Evolutionary conservation across 2,797 vertebrate species (phyloP), one percentile per base, ranked within the genome.

Genomic region (Cirrhinus mrigala): DNA sequence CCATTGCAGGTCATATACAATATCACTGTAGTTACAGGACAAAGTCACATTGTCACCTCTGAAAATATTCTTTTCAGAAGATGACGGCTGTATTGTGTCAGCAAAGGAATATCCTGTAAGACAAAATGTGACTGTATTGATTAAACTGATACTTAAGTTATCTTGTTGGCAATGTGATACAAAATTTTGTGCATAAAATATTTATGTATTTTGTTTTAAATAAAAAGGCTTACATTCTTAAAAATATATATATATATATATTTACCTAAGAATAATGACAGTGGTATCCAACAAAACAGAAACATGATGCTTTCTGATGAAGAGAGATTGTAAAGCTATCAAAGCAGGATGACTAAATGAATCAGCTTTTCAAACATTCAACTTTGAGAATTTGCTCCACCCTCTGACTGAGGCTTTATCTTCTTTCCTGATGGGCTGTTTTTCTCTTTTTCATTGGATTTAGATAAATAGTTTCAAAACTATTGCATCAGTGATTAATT

Each of bases 21-120:
- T 3, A 1, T 22, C 58, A 5, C 16, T 82, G 27, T 68, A 27
- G 24, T 68, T 85, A 54, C 82, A 88, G 66, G 71, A 81, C 64
- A 86, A 37, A 18, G 20, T 73, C 44, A 85, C 73, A 74, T 24
- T 46, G 10, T 73, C 74, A 10, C 74, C 82, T 44, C 68, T 70
- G 37, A 70, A 62, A 58, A 78, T 56, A 18, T 44, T 37, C 8
- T 22, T 18, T 44, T 73, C 33, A 71, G 68, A 33, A 11, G 10
- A 75, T 18, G 33, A 22, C 12, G 50, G 73, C 18, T 54, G 18
- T 75, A 75, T 75, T 75, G 5, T 75, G 73, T 75, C 27, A 54
- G 73, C 73, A 37, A 54, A 75, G 18, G 50, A 54, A 3, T 14
- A 6, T 54, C 54, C 54, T 56, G 6, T 56, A 22, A 5, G 5